phyloP scores from a whole-genome alignment of 2,797 vertebrate genomes.

The Liparis tanakae region DNA sequence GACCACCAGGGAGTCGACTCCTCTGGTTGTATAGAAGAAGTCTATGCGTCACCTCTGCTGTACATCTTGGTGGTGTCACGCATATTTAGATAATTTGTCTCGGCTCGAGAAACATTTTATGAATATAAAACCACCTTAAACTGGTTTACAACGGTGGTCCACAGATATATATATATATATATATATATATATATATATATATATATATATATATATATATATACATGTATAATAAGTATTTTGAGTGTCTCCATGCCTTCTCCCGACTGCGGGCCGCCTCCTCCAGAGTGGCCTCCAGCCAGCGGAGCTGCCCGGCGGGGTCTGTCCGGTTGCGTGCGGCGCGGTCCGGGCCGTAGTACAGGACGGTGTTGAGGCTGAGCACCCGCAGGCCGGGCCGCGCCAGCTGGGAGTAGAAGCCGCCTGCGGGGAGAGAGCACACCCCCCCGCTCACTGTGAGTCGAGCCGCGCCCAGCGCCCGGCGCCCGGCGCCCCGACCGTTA shows the following conservation, averaged over 20 bases:
- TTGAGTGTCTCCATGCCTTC: slow-evolving; percentile 46
- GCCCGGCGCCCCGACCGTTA: slow-evolving; percentile 87
- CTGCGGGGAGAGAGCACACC: slow-evolving; percentile 64
- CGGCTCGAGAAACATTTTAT: neutral
- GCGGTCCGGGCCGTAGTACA: slow-evolving; percentile 91
- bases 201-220: no score
- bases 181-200: no score
- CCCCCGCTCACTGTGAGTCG: slow-evolving; percentile 79
- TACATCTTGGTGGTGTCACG: neutral
- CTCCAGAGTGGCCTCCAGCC: slow-evolving; percentile 88
- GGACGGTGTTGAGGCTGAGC: slow-evolving; percentile 94
- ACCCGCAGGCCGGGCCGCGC: slow-evolving; percentile 85
- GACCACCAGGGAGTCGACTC: no score
- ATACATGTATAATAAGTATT: no score
- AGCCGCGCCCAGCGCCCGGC: slow-evolving; percentile 86
- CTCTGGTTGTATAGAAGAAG: no score
- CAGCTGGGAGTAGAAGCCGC: slow-evolving; percentile 94
- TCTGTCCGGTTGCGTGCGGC: slow-evolving; percentile 88
- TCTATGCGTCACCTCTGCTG: neutral
- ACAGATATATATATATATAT: no score
- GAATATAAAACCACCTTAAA: neutral
- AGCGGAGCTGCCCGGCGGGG: slow-evolving; percentile 90
- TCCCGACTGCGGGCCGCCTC: slow-evolving; percentile 54
- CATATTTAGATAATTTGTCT: neutral
- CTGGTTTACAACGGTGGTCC: no score